These are phyloP conservation scores for Caenorhabditis angaria DNA, from an alignment of 2,888 invertebrate genomes.

Conservation along the genomic window DNA sequence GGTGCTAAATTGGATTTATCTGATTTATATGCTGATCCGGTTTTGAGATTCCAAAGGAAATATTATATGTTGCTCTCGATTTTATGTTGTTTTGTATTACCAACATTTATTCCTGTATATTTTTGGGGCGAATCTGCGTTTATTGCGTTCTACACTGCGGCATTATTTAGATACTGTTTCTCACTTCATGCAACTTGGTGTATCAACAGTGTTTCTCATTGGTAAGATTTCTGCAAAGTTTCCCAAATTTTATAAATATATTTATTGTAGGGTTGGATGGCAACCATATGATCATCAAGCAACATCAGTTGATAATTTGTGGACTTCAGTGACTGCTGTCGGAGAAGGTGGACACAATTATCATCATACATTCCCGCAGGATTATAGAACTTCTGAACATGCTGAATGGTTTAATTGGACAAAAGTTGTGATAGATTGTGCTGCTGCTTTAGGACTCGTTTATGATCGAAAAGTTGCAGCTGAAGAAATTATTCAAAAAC, in stretches of 20 bases:
- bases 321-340: conserved; percentile 60
- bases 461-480: conserved; percentile 62
- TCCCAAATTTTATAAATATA: conserved; percentile 73
- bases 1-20: conserved; percentile 81
- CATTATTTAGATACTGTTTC: conserved; percentile 83
- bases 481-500: conserved; percentile 46
- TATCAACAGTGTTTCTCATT: conserved; percentile 54
- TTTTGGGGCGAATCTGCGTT: conserved; percentile 84
- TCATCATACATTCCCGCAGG: conserved; percentile 75
- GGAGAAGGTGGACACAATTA: conserved; percentile 75
- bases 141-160: conserved; percentile 84
- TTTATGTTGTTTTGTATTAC: conserved; percentile 83
- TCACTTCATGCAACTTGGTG: conserved; percentile 88
- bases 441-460: conserved; percentile 61
- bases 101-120: conserved; percentile 83
- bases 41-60: conserved; percentile 87
- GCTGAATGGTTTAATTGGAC: conserved; percentile 62
- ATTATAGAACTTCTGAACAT: conserved; percentile 68
- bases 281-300: conserved; percentile 84
- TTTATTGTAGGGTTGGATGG: conserved; percentile 80
- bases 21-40: conserved; percentile 83
- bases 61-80: conserved; percentile 84
- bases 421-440: conserved; percentile 57
- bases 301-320: conserved; percentile 60
- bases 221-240: conserved; percentile 13